Conservation (phyloP, 2,797 vertebrate genomes). For the Mus minutoides region DNA sequence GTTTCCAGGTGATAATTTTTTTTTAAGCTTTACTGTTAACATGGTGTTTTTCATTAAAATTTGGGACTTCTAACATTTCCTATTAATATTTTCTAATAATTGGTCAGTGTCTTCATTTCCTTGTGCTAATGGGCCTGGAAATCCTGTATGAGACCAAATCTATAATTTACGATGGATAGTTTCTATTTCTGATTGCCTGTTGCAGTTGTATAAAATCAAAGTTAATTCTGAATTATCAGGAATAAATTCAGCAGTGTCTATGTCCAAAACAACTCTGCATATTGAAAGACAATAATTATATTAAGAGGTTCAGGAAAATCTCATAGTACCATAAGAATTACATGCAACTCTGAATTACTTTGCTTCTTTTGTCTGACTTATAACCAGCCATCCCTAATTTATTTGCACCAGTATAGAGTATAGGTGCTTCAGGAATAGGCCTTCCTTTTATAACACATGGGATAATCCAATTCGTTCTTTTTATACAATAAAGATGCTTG, state of each 20-base stretch:
- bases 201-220: neutral
- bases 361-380: neutral
- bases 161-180: neutral
- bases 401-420: neutral
- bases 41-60: neutral
- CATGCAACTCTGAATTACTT: neutral
- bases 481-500: neutral
- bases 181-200: neutral
- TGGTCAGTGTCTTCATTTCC: neutral
- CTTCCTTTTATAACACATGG: neutral
- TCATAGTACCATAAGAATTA: neutral
- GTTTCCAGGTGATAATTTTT: neutral
- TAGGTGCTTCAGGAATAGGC: neutral
- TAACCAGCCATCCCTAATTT: neutral
- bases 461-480: neutral
- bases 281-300: neutral
- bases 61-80: neutral
- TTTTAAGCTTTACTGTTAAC: neutral
- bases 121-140: neutral
- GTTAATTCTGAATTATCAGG: neutral
- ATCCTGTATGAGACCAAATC: neutral
- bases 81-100: neutral
- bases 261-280: neutral
- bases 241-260: neutral
- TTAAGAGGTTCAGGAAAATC: neutral